These are phyloP conservation scores for Acrocephalus arundinaceus DNA, from an alignment of 2,113 vertebrate genomes.

Conservation along the genomic window DNA sequence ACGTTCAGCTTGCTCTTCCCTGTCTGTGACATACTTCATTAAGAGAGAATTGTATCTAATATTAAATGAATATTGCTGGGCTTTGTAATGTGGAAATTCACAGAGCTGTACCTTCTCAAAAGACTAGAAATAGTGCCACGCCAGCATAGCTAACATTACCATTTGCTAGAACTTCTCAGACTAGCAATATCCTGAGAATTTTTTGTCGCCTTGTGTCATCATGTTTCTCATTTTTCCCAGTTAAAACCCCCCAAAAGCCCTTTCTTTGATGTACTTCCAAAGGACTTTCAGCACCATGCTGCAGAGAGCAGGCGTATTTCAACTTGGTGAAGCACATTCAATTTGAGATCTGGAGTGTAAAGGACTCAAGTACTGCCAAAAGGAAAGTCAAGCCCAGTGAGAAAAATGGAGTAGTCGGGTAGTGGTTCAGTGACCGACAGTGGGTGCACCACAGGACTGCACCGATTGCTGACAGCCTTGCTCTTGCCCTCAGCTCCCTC, in stretches of 20 bases:
- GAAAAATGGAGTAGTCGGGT: neutral
- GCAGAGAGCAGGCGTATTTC: neutral
- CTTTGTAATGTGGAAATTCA: neutral
- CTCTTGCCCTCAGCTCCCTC: neutral
- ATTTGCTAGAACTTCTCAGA: neutral
- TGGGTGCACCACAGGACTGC: neutral
- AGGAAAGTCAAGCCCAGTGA: neutral
- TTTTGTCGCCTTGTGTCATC: neutral
- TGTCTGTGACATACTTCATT: neutral
- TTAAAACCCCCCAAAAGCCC: neutral
- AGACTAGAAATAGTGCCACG: neutral
- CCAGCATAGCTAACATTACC: neutral
- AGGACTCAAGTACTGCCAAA: neutral
- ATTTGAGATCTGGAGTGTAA: neutral
- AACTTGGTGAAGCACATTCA: neutral
- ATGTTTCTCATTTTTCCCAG: neutral
- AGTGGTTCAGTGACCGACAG: neutral
- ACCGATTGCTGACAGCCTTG: fast-evolving
- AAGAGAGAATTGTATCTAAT: neutral
- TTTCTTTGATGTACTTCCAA: neutral
- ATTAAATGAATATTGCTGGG: neutral
- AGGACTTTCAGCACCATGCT: neutral
- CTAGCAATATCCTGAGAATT: neutral
- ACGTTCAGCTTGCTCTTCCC: neutral
- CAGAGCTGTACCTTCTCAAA: neutral